Conservation (phyloP, 2,113 vertebrate species). For the Ceyx margarethae region DNA sequence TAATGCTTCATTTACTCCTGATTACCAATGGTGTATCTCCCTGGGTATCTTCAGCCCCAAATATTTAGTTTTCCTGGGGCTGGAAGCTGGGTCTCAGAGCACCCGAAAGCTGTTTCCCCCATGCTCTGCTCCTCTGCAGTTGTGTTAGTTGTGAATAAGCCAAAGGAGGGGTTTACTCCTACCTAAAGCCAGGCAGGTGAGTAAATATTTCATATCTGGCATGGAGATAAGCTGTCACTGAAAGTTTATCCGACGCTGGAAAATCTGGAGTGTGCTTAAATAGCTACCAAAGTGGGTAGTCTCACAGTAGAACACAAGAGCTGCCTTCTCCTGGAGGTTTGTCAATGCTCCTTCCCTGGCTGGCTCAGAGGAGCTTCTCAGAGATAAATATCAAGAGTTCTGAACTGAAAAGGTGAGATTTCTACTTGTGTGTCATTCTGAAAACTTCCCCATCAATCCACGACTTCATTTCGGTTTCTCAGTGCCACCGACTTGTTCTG, state of each 20-base stretch:
- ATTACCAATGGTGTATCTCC: rapidly evolving
- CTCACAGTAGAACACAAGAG: rapidly evolving
- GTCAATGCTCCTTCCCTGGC: too few relatives aligned
- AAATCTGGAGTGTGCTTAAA: not conserved
- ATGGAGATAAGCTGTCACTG: rapidly evolving
- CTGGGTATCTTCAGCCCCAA: not conserved
- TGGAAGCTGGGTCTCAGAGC: not conserved
- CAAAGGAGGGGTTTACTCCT: not conserved
- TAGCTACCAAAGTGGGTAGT: rapidly evolving
- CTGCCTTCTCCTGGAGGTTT: rapidly evolving
- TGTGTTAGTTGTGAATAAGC: rapidly evolving
- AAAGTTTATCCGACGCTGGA: not conserved
- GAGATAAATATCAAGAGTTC: rapidly evolving
- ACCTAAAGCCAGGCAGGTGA: not conserved
- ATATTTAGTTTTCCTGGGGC: not conserved
- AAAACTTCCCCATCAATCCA: not conserved
- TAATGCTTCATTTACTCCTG: not conserved
- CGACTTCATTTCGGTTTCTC: not conserved
- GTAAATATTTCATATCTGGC: rapidly evolving
- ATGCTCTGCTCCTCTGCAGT: rapidly evolving
- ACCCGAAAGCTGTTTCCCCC: not conserved
- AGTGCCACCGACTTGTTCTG: not conserved
- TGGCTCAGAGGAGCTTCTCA: not conserved
- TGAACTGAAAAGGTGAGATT: not conserved
- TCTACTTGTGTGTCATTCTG: not conserved